A percentile compares a stretch with the other conserved stretches of the same genome.
phyloP scores from a whole-genome alignment of 2,113 vertebrate genomes.

The Hemiprocne comata region DNA sequence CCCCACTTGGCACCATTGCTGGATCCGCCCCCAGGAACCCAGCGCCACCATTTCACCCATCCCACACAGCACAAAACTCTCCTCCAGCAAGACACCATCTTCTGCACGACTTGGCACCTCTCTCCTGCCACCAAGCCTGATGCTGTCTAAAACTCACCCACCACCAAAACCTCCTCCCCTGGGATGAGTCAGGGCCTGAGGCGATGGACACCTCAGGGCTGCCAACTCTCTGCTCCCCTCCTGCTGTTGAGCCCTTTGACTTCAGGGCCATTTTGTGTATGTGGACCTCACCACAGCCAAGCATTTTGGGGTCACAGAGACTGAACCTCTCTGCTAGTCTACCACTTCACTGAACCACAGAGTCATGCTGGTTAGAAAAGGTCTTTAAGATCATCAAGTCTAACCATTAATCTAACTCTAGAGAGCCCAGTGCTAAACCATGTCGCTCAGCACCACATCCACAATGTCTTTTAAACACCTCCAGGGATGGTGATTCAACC shows the following conservation, averaged over 20 bases:
- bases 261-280: not conserved
- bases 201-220: rapidly evolving
- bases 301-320: rapidly evolving
- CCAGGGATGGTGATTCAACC: too few relatives aligned
- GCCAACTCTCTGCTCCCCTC: not conserved
- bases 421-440: too few relatives aligned
- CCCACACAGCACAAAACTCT: not conserved
- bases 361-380: too few relatives aligned
- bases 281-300: slow-evolving; percentile 79
- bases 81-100: slow-evolving; percentile 1
- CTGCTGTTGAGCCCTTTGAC: rapidly evolving
- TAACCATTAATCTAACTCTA: too few relatives aligned
- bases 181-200: not conserved
- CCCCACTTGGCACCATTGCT: not conserved
- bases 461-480: too few relatives aligned
- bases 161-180: not conserved
- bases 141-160: not conserved
- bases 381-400: too few relatives aligned
- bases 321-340: not conserved
- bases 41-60: slow-evolving; percentile 25
- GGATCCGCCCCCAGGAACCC: not conserved
- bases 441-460: too few relatives aligned
- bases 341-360: not conserved
- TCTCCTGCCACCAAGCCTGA: not conserved
- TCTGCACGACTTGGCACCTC: slow-evolving; percentile 10